Percentiles rank a stretch among this genome's conserved stretches.
Evolutionary conservation across 1,140 invertebrate species (phyloP).

Genomic region (Oedothorax gibbosus): DNA sequence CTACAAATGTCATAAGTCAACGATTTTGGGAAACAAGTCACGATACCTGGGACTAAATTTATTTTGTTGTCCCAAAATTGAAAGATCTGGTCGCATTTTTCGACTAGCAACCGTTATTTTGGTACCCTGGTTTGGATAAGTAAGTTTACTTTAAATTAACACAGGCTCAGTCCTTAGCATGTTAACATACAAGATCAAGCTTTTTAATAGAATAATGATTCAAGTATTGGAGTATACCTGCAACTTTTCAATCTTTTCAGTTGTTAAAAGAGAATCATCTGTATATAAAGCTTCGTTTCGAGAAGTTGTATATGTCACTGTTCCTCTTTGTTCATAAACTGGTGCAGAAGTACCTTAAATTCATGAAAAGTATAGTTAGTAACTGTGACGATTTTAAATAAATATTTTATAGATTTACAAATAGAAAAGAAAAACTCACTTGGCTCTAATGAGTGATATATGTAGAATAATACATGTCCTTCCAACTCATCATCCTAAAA

Average conservation of each 20-base stretch:
- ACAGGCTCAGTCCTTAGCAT: too few species aligned
- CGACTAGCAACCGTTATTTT: too few species aligned
- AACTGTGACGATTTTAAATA: not conserved
- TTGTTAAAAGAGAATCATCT: conserved; percentile 23
- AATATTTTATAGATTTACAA: not conserved
- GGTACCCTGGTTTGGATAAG: too few species aligned
- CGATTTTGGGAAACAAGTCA: too few species aligned
- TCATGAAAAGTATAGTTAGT: not conserved
- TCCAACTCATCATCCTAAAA: conserved; percentile 48
- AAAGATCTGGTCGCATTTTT: too few species aligned
- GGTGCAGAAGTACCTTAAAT: conserved; percentile 18
- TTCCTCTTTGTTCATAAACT: conserved; percentile 40
- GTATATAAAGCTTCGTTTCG: conserved; percentile 48
- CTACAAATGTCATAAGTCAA: too few species aligned
- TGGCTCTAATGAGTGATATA: conserved; percentile 48
- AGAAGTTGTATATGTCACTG: conserved; percentile 36
- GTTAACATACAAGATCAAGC: too few species aligned
- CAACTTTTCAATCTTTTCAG: conserved; percentile 36
- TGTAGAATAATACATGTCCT: conserved; percentile 21
- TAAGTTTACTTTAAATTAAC: too few species aligned
- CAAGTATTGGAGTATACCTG: conserved; percentile 8
- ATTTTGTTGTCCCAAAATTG: too few species aligned
- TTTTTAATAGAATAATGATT: too few species aligned
- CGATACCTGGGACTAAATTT: too few species aligned
- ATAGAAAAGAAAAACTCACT: conserved; percentile 1